phyloP scores from a whole-genome alignment of 2,888 invertebrate species.

The Arrhopalites spinosus region DNA sequence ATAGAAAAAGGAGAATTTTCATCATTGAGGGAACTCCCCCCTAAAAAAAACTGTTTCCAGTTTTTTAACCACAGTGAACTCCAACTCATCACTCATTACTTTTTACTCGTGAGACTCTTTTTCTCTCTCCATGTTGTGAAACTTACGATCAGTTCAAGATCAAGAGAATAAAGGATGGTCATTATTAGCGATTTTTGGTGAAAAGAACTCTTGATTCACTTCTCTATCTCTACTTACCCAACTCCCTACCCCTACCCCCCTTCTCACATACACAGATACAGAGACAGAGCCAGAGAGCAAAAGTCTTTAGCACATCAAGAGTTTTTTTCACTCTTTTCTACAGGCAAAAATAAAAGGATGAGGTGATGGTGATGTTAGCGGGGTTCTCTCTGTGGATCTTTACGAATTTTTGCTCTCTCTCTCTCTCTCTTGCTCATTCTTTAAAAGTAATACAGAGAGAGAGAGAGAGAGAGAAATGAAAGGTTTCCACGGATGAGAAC shows the following conservation, averaged over 20 bases:
- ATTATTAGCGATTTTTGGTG: slow-evolving; percentile 20
- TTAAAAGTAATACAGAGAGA: neutral
- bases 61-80: neutral
- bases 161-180: slow-evolving; percentile 21
- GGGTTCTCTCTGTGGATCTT: neutral
- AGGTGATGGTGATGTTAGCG: too few relatives aligned
- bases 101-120: too few relatives aligned
- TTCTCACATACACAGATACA: neutral
- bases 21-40: too few relatives aligned
- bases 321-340: neutral
- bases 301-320: neutral
- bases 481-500: slow-evolving; percentile 25
- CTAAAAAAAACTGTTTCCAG: too few relatives aligned
- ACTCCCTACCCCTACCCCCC: neutral
- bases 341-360: too few relatives aligned
- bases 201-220: slow-evolving; percentile 15
- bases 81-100: slow-evolving; percentile 30
- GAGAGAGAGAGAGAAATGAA: slow-evolving; percentile 19
- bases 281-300: too few relatives aligned
- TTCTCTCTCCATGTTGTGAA: neutral
- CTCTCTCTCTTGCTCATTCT: too few relatives aligned
- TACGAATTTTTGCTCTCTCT: slow-evolving; percentile 1
- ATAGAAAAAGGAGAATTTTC: too few relatives aligned
- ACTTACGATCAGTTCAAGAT: neutral
- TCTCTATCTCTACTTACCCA: neutral